Evolutionary conservation across 1,140 invertebrate species (phyloP).

Genomic region (Lepeophtheirus salmonis): DNA sequence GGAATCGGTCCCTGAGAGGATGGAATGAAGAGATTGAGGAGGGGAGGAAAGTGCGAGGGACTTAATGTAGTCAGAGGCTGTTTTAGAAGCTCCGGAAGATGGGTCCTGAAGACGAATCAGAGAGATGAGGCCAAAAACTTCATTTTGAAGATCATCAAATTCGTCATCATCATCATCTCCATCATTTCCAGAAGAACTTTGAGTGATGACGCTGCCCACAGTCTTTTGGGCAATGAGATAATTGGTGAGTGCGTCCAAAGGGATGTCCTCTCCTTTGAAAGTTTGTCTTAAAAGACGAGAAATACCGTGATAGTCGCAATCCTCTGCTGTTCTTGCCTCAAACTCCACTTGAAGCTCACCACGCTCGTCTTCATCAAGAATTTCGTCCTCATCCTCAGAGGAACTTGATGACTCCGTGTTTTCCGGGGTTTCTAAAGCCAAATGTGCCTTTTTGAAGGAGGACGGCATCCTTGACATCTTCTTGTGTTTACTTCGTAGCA

Average conservation of each 20-base stretch:
- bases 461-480: neutral
- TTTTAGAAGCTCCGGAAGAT: neutral
- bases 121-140: constrained; percentile 3
- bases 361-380: neutral
- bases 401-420: constrained; percentile 2
- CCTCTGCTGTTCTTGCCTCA: constrained; percentile 6
- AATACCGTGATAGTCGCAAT: constrained; percentile 1
- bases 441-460: neutral
- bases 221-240: constrained; percentile 1
- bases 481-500: no score
- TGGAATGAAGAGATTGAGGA: neutral
- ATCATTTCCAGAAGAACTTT: neutral
- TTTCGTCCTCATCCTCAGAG: constrained; percentile 6
- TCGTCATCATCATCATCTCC: constrained; percentile 13
- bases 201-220: constrained; percentile 10
- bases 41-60: neutral
- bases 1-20: neutral
- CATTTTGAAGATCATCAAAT: neutral
- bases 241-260: neutral
- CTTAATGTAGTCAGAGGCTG: neutral
- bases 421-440: constrained; percentile 4
- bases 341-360: constrained; percentile 13
- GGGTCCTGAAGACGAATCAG: neutral
- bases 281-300: neutral
- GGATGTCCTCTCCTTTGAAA: constrained; percentile 4